Base-by-base conservation (phyloP, 2,113 vertebrate species). In the Paedocypris sp. region DNA sequence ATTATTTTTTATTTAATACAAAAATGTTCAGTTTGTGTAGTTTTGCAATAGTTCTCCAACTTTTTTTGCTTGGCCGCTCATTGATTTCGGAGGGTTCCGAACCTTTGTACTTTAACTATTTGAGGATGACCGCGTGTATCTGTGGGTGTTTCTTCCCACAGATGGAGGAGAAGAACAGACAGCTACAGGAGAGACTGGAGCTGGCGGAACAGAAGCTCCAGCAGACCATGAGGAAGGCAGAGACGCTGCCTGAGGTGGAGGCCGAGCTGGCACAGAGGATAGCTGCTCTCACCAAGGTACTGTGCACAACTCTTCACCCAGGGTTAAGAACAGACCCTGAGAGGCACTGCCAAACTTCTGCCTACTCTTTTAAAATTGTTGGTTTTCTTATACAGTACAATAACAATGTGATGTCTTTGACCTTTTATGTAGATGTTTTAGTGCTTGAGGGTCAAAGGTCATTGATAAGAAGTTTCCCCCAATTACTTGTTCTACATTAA, bases 161-260 rank as follows among this genome's bases (percentile, higher is more conserved):
- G 95, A 85, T 97, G 88, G 95, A 99, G 85, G 95, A 99, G 71
- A 99, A 99, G 80, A 97, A 97, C 78, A 80, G 95, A 53, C 95
- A 99, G 77, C 82, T 99, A 18, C 95, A 95, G 77, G 95, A 99
- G 67, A 85, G 95, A 26, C 79, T 99, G 4, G 95, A 99, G 75
- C 75, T 98, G 8, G 95, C 95, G 1, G 95, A 99, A 71, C 95
- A 99, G 87, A 99, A 95, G 80, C 85, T 99, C 20, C 95, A 99
- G 79, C 95, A 99, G 84, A 99, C 94, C 0, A 97, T 99, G 91
- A 90, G 94, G 74, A 98, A 98, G 77, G 95, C 95, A 0, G 95
- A 98, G 79, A 98, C 95, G 1, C 83, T 99, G 62, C 95, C 95
- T 0, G 95, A 99, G 85, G 93, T 99, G n/a, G 95, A 99, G 79